Evolutionary conservation across 2,113 vertebrate genomes (phyloP).

Genomic region (Antidorcas marsupialis): DNA sequence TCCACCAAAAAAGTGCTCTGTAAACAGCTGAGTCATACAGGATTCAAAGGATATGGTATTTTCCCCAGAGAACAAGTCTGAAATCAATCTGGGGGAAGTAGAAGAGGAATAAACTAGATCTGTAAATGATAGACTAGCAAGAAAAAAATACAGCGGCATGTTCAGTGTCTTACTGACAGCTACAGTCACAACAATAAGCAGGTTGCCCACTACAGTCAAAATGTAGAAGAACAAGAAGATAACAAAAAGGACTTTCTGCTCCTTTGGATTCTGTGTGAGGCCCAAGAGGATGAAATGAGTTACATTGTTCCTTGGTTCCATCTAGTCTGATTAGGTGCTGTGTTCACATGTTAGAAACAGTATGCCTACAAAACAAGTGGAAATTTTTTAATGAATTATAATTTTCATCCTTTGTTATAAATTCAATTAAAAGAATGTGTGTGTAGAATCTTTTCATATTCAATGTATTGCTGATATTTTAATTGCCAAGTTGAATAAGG

Average conservation of each 20-base stretch:
- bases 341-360: not conserved
- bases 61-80: not conserved
- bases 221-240: not conserved
- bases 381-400: not conserved
- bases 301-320: not conserved
- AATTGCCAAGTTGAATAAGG: not conserved
- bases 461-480: not conserved
- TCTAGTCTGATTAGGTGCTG: not conserved
- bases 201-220: not conserved
- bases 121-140: not conserved
- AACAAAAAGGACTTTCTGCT: not conserved
- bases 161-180: not conserved
- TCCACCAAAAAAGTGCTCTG: not conserved
- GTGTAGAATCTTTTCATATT: not conserved
- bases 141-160: not conserved
- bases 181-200: not conserved
- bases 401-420: not conserved
- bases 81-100: not conserved
- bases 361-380: not conserved
- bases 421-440: not conserved
- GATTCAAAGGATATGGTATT: not conserved
- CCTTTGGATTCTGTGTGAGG: not conserved
- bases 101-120: not conserved
- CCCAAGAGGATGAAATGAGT: not conserved
- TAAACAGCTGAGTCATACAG: not conserved